Conservation (phyloP, 37 sponge, comb jelly and placozoan genomes). For the Beroe forskalii region DNA sequence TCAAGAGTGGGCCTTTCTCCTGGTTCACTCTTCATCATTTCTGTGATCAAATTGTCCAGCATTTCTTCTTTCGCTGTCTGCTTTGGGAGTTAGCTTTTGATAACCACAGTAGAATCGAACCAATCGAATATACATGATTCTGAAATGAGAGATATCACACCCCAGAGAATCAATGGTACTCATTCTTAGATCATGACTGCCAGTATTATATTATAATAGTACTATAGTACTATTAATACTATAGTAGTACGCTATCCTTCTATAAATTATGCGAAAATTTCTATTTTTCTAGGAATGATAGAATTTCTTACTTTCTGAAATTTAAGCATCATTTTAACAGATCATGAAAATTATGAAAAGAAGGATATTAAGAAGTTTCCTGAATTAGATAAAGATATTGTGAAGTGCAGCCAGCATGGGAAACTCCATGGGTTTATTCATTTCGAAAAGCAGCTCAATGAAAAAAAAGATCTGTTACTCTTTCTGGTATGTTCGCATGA, state of each 20-base stretch:
- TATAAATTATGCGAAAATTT: no score
- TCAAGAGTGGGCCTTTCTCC: slow-evolving; percentile 29
- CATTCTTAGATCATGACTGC: no score
- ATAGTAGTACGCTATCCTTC: no score
- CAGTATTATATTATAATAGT: no score
- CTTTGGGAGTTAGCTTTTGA: slow-evolving; percentile 5
- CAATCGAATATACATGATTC: slow-evolving; percentile 52
- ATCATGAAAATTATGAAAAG: slow-evolving; percentile 48
- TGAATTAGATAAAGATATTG: slow-evolving; percentile 13
- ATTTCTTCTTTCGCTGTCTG: background rate
- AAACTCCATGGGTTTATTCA: slow-evolving; percentile 48
- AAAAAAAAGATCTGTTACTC: slow-evolving; percentile 35
- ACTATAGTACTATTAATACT: no score
- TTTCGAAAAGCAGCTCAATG: slow-evolving; percentile 15
- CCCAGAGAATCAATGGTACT: no score
- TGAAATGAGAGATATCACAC: no score
- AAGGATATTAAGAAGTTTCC: background rate
- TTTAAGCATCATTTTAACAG: no score
- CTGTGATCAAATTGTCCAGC: slow-evolving; percentile 33
- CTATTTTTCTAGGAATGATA: no score
- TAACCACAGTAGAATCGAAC: slow-evolving; percentile 37
- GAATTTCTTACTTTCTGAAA: no score
- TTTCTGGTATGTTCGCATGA: no score
- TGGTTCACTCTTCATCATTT: slow-evolving; percentile 44
- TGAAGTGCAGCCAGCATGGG: slow-evolving; percentile 43